phyloP scores from a whole-genome alignment of 2,797 vertebrate species.

The Taenioides sp. region DNA sequence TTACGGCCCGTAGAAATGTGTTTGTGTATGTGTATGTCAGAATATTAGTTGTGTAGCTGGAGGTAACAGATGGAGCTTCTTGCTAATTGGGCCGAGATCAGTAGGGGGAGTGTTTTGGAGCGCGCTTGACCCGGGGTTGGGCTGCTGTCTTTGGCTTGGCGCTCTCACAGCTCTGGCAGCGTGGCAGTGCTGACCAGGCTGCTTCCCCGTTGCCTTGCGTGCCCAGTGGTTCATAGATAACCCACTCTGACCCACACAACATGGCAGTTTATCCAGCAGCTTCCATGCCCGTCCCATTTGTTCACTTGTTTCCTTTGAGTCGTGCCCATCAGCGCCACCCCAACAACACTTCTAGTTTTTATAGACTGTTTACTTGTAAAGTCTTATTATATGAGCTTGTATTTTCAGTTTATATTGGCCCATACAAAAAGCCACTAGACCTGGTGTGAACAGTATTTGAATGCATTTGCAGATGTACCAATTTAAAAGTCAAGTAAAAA shows the following conservation, averaged over 20 bases:
- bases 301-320: conserved; percentile 18
- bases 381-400: conserved; percentile 8
- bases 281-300: conserved; percentile 11
- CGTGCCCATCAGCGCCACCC: neutral
- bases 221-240: conserved; percentile 11
- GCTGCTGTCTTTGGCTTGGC: conserved; percentile 53
- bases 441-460: neutral
- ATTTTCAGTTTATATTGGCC: conserved; percentile 2
- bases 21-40: conserved; percentile 6
- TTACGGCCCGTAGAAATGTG: conserved; percentile 66
- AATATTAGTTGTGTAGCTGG: conserved; percentile 30
- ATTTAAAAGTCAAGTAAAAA: neutral
- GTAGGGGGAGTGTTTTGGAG: conserved; percentile 63
- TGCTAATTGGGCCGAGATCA: conserved; percentile 71
- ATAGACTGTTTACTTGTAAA: conserved; percentile 8
- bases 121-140: conserved; percentile 60
- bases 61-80: conserved; percentile 74
- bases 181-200: conserved; percentile 17
- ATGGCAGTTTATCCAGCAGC: conserved; percentile 5
- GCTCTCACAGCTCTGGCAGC: conserved; percentile 55
- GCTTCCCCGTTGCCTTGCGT: conserved; percentile 37
- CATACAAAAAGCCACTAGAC: neutral
- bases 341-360: neutral
- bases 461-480: neutral
- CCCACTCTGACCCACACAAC: conserved; percentile 7